Percentiles rank a stretch among this genome's conserved stretches.
Evolutionary conservation across 2,113 vertebrate genomes (phyloP).

Genomic region (Forbesichthys agassizii): DNA sequence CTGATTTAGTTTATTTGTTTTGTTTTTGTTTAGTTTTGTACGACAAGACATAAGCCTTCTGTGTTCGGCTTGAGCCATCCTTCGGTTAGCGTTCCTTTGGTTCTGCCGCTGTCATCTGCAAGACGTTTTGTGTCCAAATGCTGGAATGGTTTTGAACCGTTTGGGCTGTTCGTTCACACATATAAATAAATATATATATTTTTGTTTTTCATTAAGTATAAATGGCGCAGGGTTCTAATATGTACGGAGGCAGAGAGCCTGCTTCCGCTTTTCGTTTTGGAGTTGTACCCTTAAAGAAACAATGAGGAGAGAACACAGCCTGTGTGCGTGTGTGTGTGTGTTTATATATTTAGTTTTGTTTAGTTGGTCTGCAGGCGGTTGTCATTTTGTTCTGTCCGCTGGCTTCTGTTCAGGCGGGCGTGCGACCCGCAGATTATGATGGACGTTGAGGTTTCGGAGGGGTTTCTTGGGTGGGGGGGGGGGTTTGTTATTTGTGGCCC

Average conservation of each 20-base stretch:
- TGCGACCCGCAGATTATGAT: slow-evolving; percentile 26
- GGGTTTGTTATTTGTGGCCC: slow-evolving; percentile 6
- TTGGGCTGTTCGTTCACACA: slow-evolving; percentile 64
- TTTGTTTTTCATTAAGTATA: slow-evolving; percentile 82
- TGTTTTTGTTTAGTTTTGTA: slow-evolving; percentile 54
- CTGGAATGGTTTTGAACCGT: slow-evolving; percentile 51
- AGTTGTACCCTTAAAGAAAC: slow-evolving; percentile 65
- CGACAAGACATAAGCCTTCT: slow-evolving; percentile 50
- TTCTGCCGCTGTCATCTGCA: slow-evolving; percentile 63
- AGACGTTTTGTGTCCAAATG: slow-evolving; percentile 42
- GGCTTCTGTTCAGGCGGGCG: slow-evolving; percentile 55
- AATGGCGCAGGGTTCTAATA: slow-evolving; percentile 68
- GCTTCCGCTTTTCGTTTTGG: slow-evolving; percentile 60
- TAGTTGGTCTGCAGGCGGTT: slow-evolving; percentile 83
- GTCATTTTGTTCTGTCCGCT: slow-evolving; percentile 68
- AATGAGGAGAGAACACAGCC: slow-evolving; percentile 34
- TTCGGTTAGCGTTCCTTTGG: slow-evolving; percentile 56
- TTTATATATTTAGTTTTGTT: slow-evolving; percentile 66
- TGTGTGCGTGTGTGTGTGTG: too few relatives aligned
- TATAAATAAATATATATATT: slow-evolving; percentile 32
- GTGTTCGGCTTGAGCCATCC: slow-evolving; percentile 56
- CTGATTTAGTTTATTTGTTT: slow-evolving; percentile 25
- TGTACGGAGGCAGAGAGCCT: slow-evolving; percentile 70
- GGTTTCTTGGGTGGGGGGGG: slow-evolving; percentile 17
- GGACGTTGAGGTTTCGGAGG: slow-evolving; percentile 18